Base-by-base conservation (phyloP, 2,888 invertebrate species). In the Parnassius smintheus region DNA sequence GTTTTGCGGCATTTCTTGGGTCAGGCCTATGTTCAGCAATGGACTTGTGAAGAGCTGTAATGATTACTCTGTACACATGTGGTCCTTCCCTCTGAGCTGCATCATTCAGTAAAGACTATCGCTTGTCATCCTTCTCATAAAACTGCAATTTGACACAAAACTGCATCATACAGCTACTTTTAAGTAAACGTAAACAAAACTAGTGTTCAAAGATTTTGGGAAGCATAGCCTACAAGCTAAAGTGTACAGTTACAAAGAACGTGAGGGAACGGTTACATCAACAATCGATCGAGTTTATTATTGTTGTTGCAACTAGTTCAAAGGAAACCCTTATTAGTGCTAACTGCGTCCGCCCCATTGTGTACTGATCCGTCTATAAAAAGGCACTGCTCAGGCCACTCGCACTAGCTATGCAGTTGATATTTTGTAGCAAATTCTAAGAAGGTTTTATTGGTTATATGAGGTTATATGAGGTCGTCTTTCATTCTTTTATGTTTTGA, bases 291-390 rank as follows among this genome's bases (percentile, higher is more conserved):
- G 50, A 41, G 35, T 52, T 35, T 57, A 57, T 64, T 64, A 77
- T 75, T 81, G 77, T 77, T 77, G 76, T 73, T 76, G 74, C 76
- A 80, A 76, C 78, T 77, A 80, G 86, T 85, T 87, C 87, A 88
- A 88, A 88, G 86, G 86, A 88, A 89, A 82, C 79, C 74, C 77
- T 82, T 85, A 85, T 86, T 85, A 84, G 81, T 80, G 80, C 80
- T 78, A 75, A 72, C 73, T 70, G 77, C 86, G 83, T 86, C 86
- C 86, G 87, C 81, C 72, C 77, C 72, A 82, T 83, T 85, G 84
- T 81, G 75, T 80, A 76, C 76, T 70, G 72, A 78, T 76, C 72
- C 72, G 74, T 75, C 82, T 82, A 81, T 77, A 80, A 68, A 69
- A 61, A 70, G 66, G 64, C 69, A 69, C 67, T 66, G 59, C 58